Conservation (phyloP, 2,797 vertebrate species). For the Acrossocheilus fasciatus region DNA sequence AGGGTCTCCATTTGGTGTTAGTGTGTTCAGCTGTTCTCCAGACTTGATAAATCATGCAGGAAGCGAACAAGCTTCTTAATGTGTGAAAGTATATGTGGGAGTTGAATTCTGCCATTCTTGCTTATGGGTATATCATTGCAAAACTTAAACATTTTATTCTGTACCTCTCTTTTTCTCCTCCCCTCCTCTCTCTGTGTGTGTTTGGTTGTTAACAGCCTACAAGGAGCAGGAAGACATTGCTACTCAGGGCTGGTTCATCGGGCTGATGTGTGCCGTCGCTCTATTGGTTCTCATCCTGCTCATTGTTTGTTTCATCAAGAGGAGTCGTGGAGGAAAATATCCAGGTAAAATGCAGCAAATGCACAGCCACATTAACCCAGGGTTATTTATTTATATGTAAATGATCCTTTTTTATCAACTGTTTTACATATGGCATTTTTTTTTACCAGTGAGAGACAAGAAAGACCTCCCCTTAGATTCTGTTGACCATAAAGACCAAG, state of each 20-base stretch:
- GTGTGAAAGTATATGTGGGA: constrained; percentile 9
- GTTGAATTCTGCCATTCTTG: constrained; percentile 5
- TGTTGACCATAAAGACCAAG: constrained; percentile 93
- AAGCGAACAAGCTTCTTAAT: constrained; percentile 13
- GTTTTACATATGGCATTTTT: not conserved
- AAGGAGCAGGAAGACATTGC: constrained; percentile 96
- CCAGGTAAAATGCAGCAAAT: constrained; percentile 50
- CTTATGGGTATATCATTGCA: not conserved
- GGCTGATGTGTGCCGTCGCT: constrained; percentile 97
- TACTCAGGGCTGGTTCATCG: constrained; percentile 99
- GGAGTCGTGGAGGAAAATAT: constrained; percentile 97
- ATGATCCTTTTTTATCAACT: not conserved
- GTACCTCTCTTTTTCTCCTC: not conserved
- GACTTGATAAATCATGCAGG: not conserved
- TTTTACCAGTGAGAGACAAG: constrained; percentile 88
- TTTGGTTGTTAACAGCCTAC: constrained; percentile 80
- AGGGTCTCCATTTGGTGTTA: constrained; percentile 19
- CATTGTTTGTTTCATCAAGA: constrained; percentile 99
- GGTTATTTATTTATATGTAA: not conserved
- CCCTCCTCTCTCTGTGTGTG: constrained; percentile 24
- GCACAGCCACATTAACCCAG: not conserved
- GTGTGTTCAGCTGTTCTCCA: constrained; percentile 23
- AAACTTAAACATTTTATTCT: constrained; percentile 28
- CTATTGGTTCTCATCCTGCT: constrained; percentile 96
- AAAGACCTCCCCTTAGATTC: constrained; percentile 92